Conservation (phyloP, 2,797 vertebrate species). For the Podarcis siculus region DNA sequence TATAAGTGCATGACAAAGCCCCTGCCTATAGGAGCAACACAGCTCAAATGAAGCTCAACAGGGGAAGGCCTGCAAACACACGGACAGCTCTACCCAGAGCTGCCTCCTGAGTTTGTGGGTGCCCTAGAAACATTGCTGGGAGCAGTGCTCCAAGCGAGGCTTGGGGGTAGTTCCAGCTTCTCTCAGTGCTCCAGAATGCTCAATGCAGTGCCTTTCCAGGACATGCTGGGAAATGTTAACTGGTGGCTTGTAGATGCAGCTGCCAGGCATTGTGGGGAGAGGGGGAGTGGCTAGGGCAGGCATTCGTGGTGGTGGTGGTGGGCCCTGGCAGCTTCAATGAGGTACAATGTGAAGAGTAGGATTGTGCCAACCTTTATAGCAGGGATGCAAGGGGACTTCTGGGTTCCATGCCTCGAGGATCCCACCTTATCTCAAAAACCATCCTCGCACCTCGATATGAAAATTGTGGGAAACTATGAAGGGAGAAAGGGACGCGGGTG, state of each 20-base stretch:
- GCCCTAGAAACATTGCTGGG: not conserved
- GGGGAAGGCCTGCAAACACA: not conserved
- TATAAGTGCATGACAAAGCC: not conserved
- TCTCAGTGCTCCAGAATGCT: not conserved
- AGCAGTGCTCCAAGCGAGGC: not conserved
- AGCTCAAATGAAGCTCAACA: not conserved
- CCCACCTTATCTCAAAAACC: not conserved
- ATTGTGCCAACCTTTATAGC: not conserved
- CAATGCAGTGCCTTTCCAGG: not conserved
- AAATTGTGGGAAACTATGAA: not conserved
- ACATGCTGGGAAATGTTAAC: not conserved
- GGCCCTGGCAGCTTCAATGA: not conserved
- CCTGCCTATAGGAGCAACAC: not conserved
- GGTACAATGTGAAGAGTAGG: not conserved
- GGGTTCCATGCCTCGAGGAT: not conserved
- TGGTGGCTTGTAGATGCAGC: not conserved
- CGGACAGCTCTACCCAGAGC: accelerated
- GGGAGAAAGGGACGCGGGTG: too few relatives aligned
- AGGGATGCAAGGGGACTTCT: not conserved
- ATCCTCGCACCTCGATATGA: not conserved
- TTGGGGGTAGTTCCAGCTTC: not conserved
- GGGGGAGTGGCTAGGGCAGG: too few relatives aligned
- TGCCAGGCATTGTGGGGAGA: not conserved
- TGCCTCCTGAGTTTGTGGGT: not conserved
- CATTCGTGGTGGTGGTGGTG: too few relatives aligned